Base-by-base conservation (phyloP, 2,113 vertebrate species). In the Falco punctatus region DNA sequence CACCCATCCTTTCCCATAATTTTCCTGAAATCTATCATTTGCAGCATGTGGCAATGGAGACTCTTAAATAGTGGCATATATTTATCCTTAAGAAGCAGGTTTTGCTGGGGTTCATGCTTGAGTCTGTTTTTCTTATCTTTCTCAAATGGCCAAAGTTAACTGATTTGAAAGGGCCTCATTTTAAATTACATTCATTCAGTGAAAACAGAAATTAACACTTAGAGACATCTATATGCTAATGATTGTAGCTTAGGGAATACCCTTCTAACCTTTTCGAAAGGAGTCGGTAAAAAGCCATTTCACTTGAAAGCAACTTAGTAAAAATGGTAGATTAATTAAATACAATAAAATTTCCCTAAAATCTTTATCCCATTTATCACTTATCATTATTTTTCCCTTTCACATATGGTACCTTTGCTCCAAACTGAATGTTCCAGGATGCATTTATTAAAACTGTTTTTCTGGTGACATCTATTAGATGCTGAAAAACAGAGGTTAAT, bases 131-230 rank as follows among this genome's bases (percentile, higher is more conserved):
- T 97, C 98, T 98, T 98, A 98, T 98, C 97, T 98, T 98, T 94
- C 93, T 98, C 91, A 98, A 98, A 98, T 98, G 97, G 92, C 96
- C 96, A 55, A 98, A 98, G 95, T 98, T 98, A 98, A 97, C 97
- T 98, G 97, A 98, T 98, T 98, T 98, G 97, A 98, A 98, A 98
- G 96, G 94, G 95, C 97, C 97, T 98, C 97, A 98, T 98, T 98
- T 98, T 98, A 98, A 98, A 98, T 98, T 98, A 97, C 97, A 98
- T 98, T 98, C 97, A 97, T 98, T 98, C 98, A 98, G 93, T 97
- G 97, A 98, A 98, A 98, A 98, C 97, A 98, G 98, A 98, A 98
- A 98, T 98, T 98, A 98, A 98, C 98, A 98, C 98, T 98, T 98
- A 97, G 96, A 98, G 98, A 98, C 98, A 98, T 98, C 98, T 98